These are phyloP conservation scores for Drosophila aff. DNA, from an alignment of 1,140 invertebrate species.

Conservation along the genomic window DNA sequence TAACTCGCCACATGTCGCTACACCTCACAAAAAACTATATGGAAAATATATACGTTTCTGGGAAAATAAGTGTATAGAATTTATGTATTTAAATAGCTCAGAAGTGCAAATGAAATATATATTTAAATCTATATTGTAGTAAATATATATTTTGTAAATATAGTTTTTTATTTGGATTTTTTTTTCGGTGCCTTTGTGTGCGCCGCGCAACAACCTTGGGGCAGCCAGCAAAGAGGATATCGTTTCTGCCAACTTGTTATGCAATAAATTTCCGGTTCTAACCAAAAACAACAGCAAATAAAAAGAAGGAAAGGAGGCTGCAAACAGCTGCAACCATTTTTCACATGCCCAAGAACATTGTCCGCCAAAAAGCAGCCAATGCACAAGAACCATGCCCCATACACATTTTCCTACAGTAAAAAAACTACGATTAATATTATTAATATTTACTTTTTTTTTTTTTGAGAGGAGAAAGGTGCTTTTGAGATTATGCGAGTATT, in stretches of 20 bases:
- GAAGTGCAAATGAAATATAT: neutral
- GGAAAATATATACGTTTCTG: neutral
- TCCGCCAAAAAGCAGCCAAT: constrained; percentile 13
- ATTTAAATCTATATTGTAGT: neutral
- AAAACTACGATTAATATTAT: neutral
- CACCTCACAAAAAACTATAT: neutral
- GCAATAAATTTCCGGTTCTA: constrained; percentile 82
- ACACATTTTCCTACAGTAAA: neutral
- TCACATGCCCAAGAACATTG: constrained; percentile 41
- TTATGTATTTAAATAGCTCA: neutral
- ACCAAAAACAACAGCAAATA: constrained; percentile 40
- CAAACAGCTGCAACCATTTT: constrained; percentile 43
- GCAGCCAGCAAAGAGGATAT: constrained; percentile 56
- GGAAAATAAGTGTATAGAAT: neutral
- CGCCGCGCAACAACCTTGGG: constrained; percentile 64
- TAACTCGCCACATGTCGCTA: constrained; percentile 46
- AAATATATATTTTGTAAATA: neutral
- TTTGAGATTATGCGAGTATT: neutral
- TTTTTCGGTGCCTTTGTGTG: constrained; percentile 4
- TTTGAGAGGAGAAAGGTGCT: constrained; percentile 25
- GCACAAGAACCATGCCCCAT: neutral
- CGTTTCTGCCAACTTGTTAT: constrained; percentile 76
- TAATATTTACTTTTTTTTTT: neutral
- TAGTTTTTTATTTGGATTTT: neutral
- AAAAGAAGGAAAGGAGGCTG: constrained; percentile 5